Evolutionary conservation across 2,888 invertebrate species (phyloP).

Genomic region (Heliconius erato): DNA sequence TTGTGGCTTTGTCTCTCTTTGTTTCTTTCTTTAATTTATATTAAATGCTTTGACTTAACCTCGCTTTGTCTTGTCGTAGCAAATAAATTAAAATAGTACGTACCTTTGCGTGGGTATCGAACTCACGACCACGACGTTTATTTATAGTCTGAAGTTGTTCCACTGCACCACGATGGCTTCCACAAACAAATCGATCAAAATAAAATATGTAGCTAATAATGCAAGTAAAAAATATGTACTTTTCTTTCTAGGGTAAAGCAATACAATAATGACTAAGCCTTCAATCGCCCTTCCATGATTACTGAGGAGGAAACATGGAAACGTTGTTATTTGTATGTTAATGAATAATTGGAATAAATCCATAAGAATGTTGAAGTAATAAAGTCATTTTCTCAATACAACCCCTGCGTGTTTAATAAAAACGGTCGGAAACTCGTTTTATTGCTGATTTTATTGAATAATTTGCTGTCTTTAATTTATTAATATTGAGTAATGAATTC

Average conservation of each 20-base stretch:
- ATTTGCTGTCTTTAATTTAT: slow-evolving; percentile 29
- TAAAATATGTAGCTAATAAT: too few species aligned
- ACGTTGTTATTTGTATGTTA: slow-evolving; percentile 20
- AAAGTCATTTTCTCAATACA: slow-evolving; percentile 51
- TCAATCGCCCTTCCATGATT: not conserved
- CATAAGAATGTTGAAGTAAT: slow-evolving; percentile 46
- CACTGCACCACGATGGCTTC: too few species aligned
- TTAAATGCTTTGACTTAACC: too few species aligned
- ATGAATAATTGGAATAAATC: slow-evolving; percentile 44
- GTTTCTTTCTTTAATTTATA: too few species aligned
- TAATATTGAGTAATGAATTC: slow-evolving; percentile 10
- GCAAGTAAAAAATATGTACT: too few species aligned
- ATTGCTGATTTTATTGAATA: slow-evolving; percentile 47
- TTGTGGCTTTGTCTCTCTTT: too few species aligned
- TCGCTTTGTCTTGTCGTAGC: too few species aligned
- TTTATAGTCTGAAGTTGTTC: too few species aligned
- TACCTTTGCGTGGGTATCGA: too few species aligned
- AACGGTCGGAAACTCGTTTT: slow-evolving; percentile 53
- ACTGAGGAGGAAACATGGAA: slow-evolving; percentile 19
- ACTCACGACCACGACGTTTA: too few species aligned
- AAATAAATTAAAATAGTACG: too few species aligned
- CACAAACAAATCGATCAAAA: too few species aligned
- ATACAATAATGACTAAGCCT: not conserved
- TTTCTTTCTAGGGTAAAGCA: not conserved
- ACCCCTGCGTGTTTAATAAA: slow-evolving; percentile 53